A percentile compares a stretch with the other conserved stretches of the same genome.
Evolutionary conservation across 2,113 vertebrate genomes (phyloP).

Genomic region (Semnornis frantzii): DNA sequence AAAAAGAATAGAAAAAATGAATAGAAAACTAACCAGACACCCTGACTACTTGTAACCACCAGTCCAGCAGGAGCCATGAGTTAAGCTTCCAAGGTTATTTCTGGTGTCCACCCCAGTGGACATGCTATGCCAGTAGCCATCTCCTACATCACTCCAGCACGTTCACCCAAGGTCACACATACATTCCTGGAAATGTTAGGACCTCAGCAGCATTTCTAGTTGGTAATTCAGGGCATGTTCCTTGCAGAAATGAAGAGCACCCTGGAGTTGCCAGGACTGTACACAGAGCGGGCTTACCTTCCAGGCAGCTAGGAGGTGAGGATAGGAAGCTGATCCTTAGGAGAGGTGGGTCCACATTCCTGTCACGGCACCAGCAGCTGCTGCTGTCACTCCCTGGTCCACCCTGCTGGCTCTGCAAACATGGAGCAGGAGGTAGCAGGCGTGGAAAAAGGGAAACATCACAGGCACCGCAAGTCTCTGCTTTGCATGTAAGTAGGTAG

Average conservation of each 20-base stretch:
- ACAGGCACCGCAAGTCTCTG: background rate
- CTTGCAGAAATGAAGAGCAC: background rate
- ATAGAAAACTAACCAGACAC: background rate
- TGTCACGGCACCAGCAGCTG: constrained; percentile 74
- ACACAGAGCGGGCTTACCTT: constrained; percentile 73
- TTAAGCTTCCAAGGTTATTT: background rate
- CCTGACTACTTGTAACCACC: background rate
- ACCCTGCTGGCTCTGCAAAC: constrained; percentile 48
- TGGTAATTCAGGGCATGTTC: constrained; percentile 1
- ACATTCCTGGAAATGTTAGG: background rate
- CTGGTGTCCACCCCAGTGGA: background rate
- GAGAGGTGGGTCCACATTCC: constrained; percentile 74
- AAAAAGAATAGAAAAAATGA: no score
- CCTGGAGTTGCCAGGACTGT: background rate
- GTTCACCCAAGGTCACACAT: background rate
- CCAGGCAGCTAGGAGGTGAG: constrained; percentile 72
- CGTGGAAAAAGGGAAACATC: background rate
- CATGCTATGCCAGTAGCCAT: background rate
- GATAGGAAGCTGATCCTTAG: constrained; percentile 35
- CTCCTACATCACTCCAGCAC: background rate
- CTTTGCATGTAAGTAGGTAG: background rate
- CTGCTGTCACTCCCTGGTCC: constrained; percentile 77
- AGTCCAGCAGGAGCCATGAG: background rate
- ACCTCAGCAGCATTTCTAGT: background rate
- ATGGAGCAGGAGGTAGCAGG: background rate